Evolutionary conservation across 2,797 vertebrate genomes (phyloP).

Genomic region (Nasua narica): DNA sequence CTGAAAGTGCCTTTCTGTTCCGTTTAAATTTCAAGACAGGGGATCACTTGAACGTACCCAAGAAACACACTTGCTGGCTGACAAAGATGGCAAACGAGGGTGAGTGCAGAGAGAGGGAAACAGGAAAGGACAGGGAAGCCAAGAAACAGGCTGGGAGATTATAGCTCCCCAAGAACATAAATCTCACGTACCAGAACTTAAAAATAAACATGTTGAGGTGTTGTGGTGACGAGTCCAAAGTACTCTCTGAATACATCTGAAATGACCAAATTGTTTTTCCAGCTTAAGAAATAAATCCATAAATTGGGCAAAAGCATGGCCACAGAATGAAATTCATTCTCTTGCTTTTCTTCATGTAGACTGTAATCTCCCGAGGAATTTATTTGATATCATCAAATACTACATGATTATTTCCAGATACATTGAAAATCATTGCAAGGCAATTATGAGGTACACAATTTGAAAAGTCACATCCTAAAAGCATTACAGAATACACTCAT

Average conservation of each 20-base stretch:
- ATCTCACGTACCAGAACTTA: not conserved
- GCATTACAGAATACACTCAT: slow-evolving; percentile 61
- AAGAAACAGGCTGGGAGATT: not conserved
- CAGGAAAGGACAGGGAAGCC: not conserved
- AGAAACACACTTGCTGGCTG: not conserved
- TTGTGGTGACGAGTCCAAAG: not conserved
- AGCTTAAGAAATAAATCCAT: not conserved
- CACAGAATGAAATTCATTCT: not conserved
- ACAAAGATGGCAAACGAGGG: not conserved
- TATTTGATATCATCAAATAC: slow-evolving; percentile 43
- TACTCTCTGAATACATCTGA: not conserved
- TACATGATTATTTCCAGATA: slow-evolving; percentile 46
- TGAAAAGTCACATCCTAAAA: slow-evolving; percentile 60
- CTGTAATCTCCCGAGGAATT: slow-evolving; percentile 50
- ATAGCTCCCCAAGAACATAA: not conserved
- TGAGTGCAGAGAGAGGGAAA: not conserved
- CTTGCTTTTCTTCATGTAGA: slow-evolving; percentile 42
- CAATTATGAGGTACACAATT: slow-evolving; percentile 60
- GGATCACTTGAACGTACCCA: not conserved
- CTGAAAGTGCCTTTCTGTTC: not conserved
- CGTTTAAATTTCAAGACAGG: not conserved
- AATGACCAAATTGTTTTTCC: not conserved
- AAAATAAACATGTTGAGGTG: not conserved
- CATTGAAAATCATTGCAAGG: slow-evolving; percentile 46
- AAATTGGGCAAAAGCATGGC: not conserved